Conservation (phyloP, 2,888 invertebrate species). For the Pyrrhia umbra region DNA sequence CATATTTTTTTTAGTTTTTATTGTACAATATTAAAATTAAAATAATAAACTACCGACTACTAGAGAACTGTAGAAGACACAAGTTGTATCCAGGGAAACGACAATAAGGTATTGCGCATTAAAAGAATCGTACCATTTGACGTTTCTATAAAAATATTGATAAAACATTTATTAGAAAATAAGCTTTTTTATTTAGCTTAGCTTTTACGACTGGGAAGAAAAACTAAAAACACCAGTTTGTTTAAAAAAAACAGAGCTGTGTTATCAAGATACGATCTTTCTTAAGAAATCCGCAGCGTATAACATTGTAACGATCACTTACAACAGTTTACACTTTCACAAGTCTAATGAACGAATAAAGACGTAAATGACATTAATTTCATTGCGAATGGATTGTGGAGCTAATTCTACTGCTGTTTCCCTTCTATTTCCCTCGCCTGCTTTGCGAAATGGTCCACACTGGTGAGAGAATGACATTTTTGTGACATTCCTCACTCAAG, state of each 20-base stretch:
- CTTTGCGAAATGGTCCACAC: constrained; percentile 53
- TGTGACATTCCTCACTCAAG: constrained; percentile 45
- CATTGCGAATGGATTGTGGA: constrained; percentile 5
- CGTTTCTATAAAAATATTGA: constrained; percentile 54
- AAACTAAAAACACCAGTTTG: neutral
- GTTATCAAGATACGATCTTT: neutral
- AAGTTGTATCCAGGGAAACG: constrained; percentile 73
- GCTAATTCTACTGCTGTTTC: constrained; percentile 71
- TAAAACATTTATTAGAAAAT: constrained; percentile 33
- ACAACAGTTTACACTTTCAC: neutral
- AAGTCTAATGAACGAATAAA: neutral
- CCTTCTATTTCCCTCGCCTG: constrained; percentile 54
- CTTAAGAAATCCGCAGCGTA: neutral
- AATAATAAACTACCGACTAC: neutral
- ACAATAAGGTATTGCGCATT: constrained; percentile 72
- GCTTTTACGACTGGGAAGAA: constrained; percentile 1
- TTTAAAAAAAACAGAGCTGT: neutral
- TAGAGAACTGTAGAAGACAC: constrained; percentile 20
- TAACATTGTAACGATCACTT: neutral
- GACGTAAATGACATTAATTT: neutral
- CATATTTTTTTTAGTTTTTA: too few relatives aligned
- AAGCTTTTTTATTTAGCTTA: constrained; percentile 43
- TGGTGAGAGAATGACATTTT: constrained; percentile 45
- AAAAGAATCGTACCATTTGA: constrained; percentile 49
- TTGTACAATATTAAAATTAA: too few relatives aligned